phyloP scores from a whole-genome alignment of 2,113 vertebrate species.

The Erythrocercus mccallii region DNA sequence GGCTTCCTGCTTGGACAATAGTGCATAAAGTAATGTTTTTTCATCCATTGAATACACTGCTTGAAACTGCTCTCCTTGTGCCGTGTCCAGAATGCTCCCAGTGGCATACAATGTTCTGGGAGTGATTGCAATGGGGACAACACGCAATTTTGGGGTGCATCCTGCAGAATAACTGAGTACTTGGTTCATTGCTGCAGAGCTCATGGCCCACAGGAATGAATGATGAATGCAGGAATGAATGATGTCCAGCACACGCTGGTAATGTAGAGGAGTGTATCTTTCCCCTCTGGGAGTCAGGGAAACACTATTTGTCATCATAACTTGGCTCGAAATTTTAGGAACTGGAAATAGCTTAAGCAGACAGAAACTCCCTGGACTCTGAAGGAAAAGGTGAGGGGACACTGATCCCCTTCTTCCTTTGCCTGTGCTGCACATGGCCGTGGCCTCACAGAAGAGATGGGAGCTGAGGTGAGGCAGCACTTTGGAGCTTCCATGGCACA shows the following conservation, averaged over 20 bases:
- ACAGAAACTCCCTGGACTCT: background rate
- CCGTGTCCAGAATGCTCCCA: background rate
- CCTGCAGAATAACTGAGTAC: background rate
- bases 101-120: background rate
- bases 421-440: rapidly evolving
- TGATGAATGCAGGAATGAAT: background rate
- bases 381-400: background rate
- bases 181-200: background rate
- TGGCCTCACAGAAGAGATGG: background rate
- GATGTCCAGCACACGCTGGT: background rate
- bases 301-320: background rate
- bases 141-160: background rate
- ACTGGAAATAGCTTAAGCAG: background rate
- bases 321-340: background rate
- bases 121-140: background rate
- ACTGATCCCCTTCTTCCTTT: background rate
- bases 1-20: background rate
- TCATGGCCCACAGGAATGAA: rapidly evolving
- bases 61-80: background rate
- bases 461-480: background rate
- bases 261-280: background rate
- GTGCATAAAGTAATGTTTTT: background rate
- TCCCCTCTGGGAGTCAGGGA: background rate
- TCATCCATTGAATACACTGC: background rate
- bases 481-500: rapidly evolving